These are phyloP conservation scores for Dromius quadrimaculatus DNA, from an alignment of 2,888 invertebrate species.

Conservation along the genomic window DNA sequence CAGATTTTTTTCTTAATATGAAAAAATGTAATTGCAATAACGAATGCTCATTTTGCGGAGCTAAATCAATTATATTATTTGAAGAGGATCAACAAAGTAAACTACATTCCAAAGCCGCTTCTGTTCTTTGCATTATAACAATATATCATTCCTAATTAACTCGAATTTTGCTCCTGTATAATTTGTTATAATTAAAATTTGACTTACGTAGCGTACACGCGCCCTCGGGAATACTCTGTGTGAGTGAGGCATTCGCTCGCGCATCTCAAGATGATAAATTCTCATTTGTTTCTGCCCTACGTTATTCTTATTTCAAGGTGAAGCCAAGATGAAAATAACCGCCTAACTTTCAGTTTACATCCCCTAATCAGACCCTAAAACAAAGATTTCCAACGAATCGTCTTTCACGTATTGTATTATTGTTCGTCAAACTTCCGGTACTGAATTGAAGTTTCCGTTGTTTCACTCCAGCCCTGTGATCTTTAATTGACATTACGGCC, in stretches of 20 bases:
- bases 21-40: no score
- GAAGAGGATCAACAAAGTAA: no score
- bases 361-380: background rate
- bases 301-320: slow-evolving; percentile 27
- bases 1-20: no score
- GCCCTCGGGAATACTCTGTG: no score
- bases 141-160: slow-evolving; percentile 38
- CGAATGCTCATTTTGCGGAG: no score
- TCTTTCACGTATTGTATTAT: slow-evolving; percentile 31
- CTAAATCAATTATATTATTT: no score
- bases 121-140: background rate
- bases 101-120: background rate
- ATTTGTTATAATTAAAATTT: slow-evolving; percentile 40
- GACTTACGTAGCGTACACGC: slow-evolving; percentile 34
- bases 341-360: background rate
- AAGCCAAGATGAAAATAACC: background rate
- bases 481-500: slow-evolving; percentile 8
- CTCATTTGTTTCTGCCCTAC: slow-evolving; percentile 31
- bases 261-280: slow-evolving; percentile 24
- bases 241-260: background rate
- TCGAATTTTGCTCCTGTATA: slow-evolving; percentile 29
- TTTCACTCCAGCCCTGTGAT: background rate
- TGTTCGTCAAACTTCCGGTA: slow-evolving; percentile 25
- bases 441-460: slow-evolving; percentile 23
- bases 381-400: slow-evolving; percentile 7